Percentiles rank a stretch among this genome's conserved stretches.
phyloP scores from a whole-genome alignment of 2,888 invertebrate species.

The Ichneumoninae sp. region DNA sequence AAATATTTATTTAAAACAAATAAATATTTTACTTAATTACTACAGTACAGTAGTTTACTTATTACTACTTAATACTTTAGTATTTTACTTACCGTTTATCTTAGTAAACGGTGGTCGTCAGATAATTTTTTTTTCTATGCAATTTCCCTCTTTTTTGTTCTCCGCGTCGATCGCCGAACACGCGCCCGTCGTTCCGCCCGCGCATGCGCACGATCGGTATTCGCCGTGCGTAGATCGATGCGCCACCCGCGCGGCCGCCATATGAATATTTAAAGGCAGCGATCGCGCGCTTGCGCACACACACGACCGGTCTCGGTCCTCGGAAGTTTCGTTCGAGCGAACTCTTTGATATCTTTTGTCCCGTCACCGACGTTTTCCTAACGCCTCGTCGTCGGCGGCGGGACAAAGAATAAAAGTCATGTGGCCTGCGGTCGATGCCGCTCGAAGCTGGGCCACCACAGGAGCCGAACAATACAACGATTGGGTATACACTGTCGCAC shows the following conservation, averaged over 20 bases:
- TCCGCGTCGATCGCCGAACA: not conserved
- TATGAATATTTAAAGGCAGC: slow-evolving; percentile 64
- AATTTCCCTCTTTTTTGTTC: not conserved
- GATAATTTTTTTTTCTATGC: too few species aligned
- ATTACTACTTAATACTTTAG: too few species aligned
- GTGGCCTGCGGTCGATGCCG: slow-evolving; percentile 44
- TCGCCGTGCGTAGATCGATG: slow-evolving; percentile 61
- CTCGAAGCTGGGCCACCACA: slow-evolving; percentile 37
- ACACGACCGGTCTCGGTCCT: slow-evolving; percentile 17
- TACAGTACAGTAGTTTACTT: too few species aligned
- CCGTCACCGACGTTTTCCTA: slow-evolving; percentile 49
- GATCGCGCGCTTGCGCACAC: slow-evolving; percentile 31
- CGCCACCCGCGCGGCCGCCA: slow-evolving; percentile 47
- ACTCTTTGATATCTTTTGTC: slow-evolving; percentile 66
- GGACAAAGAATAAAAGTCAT: slow-evolving; percentile 52
- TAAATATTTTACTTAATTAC: too few species aligned
- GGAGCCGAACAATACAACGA: slow-evolving; percentile 60
- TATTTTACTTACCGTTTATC: too few species aligned
- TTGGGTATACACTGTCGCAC: slow-evolving; percentile 36
- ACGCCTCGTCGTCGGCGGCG: slow-evolving; percentile 49
- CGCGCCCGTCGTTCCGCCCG: not conserved
- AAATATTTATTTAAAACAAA: too few species aligned
- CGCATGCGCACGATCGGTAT: slow-evolving; percentile 50
- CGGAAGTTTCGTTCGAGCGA: slow-evolving; percentile 55
- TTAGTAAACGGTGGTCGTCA: too few species aligned